Percentiles rank a stretch among this genome's conserved stretches.
These are phyloP conservation scores for Hemicordylus capensis DNA, from an alignment of 2,113 vertebrate genomes.

Conservation along the genomic window DNA sequence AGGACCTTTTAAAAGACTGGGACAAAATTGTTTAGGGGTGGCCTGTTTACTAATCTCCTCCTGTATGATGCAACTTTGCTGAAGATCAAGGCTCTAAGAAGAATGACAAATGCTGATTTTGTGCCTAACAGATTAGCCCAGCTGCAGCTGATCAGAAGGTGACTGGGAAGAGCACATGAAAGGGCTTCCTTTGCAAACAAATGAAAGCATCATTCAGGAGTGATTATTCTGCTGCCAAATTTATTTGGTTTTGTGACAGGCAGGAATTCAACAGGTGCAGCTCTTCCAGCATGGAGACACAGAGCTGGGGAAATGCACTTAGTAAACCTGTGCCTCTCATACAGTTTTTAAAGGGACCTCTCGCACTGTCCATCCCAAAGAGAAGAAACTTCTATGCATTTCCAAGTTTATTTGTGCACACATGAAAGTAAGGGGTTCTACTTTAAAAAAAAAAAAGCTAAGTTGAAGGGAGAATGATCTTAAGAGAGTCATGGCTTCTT, in stretches of 20 bases:
- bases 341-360: background rate
- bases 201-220: constrained; percentile 27
- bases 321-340: background rate
- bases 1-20: background rate
- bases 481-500: too few relatives aligned
- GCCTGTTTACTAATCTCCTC: background rate
- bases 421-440: background rate
- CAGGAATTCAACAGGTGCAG: background rate
- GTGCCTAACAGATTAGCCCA: constrained; percentile 15
- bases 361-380: too few relatives aligned
- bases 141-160: constrained; percentile 24
- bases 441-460: too few relatives aligned
- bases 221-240: background rate
- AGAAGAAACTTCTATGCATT: background rate
- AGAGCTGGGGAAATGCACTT: background rate
- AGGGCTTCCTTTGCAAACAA: constrained; percentile 44
- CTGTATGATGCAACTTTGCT: background rate
- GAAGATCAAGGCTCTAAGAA: constrained; percentile 32
- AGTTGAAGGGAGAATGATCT: too few relatives aligned
- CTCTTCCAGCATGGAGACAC: background rate
- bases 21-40: background rate
- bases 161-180: constrained; percentile 40
- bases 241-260: background rate
- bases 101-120: constrained; percentile 19
- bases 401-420: background rate